Percentiles rank a stretch among this genome's conserved stretches.
These are phyloP conservation scores for Chrysaora quinquecirrha DNA, from an alignment of 30 jellyfish, hydroid and myxozoan species.

Conservation along the genomic window DNA sequence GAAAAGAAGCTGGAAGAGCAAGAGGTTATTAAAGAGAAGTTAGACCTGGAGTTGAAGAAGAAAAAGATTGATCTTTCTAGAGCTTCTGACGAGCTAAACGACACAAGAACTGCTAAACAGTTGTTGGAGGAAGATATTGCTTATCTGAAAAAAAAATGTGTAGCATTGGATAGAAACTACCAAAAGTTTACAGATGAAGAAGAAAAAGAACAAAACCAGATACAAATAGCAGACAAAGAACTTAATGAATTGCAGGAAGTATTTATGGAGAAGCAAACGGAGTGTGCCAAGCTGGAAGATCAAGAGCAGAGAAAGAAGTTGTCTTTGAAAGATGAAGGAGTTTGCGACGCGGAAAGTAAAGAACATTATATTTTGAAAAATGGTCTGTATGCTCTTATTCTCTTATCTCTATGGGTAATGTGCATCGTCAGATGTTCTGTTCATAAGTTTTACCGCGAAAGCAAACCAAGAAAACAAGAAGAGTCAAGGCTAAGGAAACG, in stretches of 20 bases:
- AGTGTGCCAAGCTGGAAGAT: conserved; percentile 59
- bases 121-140: neutral
- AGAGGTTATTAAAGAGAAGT: neutral
- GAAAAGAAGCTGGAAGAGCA: neutral
- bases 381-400: too few species aligned
- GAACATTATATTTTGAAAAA: too few species aligned
- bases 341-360: too few species aligned
- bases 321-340: conserved; percentile 59
- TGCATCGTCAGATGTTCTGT: too few species aligned
- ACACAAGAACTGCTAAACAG: neutral
- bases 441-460: too few species aligned
- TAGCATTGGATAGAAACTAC: conserved; percentile 50
- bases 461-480: too few species aligned
- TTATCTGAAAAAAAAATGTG: conserved; percentile 4
- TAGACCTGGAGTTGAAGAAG: conserved; percentile 24
- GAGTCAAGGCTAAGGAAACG: too few species aligned
- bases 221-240: conserved; percentile 59
- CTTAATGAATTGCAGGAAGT: conserved; percentile 56
- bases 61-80: conserved; percentile 11
- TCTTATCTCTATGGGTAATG: too few species aligned
- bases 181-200: conserved; percentile 31
- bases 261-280: conserved; percentile 60
- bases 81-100: conserved; percentile 3
- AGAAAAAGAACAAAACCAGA: conserved; percentile 40
- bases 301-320: conserved; percentile 43